These are phyloP conservation scores for Mola mola DNA, from an alignment of 2,113 vertebrate genomes.

Conservation along the genomic window DNA sequence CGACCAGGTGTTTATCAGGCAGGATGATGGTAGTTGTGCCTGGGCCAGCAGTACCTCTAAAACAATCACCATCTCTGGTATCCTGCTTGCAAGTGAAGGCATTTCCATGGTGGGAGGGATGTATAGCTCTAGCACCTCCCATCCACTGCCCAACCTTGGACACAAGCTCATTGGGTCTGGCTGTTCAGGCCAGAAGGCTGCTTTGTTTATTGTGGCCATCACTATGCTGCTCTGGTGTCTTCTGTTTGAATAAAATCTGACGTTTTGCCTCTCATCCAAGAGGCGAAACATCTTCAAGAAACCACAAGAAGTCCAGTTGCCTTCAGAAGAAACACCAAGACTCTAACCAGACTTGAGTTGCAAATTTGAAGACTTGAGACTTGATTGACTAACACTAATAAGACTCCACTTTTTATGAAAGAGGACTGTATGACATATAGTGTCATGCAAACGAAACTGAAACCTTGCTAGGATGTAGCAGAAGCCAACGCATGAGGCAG, in stretches of 20 bases:
- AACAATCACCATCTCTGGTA: constrained; percentile 49
- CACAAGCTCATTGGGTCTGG: neutral
- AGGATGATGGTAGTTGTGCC: neutral
- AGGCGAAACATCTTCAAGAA: no score
- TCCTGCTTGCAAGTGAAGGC: constrained; percentile 22
- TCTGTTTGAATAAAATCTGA: neutral
- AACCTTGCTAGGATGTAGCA: no score
- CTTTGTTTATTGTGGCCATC: neutral
- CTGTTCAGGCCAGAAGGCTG: neutral
- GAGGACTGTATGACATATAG: no score
- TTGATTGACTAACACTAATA: no score
- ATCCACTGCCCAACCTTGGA: neutral
- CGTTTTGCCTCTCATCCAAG: no score
- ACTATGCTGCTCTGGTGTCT: constrained; percentile 1
- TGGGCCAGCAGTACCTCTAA: constrained; percentile 29
- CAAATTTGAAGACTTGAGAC: no score
- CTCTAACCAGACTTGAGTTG: no score
- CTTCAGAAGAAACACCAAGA: no score
- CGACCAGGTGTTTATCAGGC: constrained; percentile 28
- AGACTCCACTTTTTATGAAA: no score
- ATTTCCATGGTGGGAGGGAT: constrained; percentile 17
- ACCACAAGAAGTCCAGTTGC: no score
- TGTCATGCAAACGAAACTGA: no score
- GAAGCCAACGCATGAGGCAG: no score
- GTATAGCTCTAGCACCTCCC: neutral